phyloP scores from a whole-genome alignment of 2,113 vertebrate genomes.

The Argyrosomus japonicus region DNA sequence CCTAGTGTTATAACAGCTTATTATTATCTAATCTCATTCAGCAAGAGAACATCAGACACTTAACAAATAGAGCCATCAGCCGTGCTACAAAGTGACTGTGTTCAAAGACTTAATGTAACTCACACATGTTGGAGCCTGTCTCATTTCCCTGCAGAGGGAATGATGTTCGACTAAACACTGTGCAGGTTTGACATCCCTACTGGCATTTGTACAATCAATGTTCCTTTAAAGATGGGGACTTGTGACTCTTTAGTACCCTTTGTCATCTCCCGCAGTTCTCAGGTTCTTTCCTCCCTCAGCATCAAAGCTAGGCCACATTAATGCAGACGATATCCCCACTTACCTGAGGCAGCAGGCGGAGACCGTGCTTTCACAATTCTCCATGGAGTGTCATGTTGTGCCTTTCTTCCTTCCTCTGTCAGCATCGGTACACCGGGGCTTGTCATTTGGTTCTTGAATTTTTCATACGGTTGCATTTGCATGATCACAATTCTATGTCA shows the following conservation, averaged over 20 bases:
- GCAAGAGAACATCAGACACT: constrained; percentile 28
- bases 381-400: constrained; percentile 73
- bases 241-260: constrained; percentile 76
- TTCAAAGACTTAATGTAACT: constrained; percentile 64
- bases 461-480: constrained; percentile 79
- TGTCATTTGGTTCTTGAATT: constrained; percentile 81
- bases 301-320: constrained; percentile 82
- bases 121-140: constrained; percentile 68
- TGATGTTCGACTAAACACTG: constrained; percentile 75
- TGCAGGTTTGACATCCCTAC: constrained; percentile 70
- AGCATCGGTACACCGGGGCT: constrained; percentile 65
- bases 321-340: constrained; percentile 79
- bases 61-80: constrained; percentile 66
- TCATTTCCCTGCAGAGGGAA: constrained; percentile 70
- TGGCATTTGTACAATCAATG: constrained; percentile 77
- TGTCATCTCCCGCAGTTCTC: constrained; percentile 71
- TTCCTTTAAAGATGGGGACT: constrained; percentile 80
- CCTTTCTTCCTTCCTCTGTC: constrained; percentile 73
- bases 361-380: constrained; percentile 79
- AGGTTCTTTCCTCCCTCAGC: constrained; percentile 68
- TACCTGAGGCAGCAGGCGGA: constrained; percentile 83
- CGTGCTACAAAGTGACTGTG: constrained; percentile 55
- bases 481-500: constrained; percentile 75
- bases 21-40: constrained; percentile 44
- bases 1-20: constrained; percentile 17